Evolutionary conservation across 2,797 vertebrate genomes (phyloP), one percentile per base, ranked within the genome.

Genomic region (Chaetodon trifasciatus): DNA sequence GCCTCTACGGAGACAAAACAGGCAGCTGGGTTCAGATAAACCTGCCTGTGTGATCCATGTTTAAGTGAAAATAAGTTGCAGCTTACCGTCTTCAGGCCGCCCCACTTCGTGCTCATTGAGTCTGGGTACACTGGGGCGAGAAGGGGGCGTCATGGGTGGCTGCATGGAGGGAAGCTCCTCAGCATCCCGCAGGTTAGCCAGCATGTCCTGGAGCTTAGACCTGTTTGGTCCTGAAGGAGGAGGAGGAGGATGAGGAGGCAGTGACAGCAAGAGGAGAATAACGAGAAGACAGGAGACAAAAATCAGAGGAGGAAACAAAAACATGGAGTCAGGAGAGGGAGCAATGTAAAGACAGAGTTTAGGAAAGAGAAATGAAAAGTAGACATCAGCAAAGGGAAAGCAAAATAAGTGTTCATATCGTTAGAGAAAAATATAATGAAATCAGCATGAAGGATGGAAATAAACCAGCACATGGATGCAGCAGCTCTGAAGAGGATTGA

Each of bases 171-270:
- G 95, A 46, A 97, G 93, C 50, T 99, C 98, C 93, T 99, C 98
- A 3, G 96, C 96, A 50, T 99, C 98, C 86, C 97, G 96, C 90
- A 99, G 96, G 91, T 97, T 99, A 60, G 98, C 97, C 94, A 99
- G 91, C 98, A 99, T 99, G 91, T 99, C 98, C 96, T 99, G 98
- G 21, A 99, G 96, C 89, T 98, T 98, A 66, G 98, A 99, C 80
- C 98, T 95, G 95, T 99, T 99, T 50, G 98, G 98, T 86, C 98
- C 98, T 99, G 92, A 12, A 37, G 7, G 46, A 71, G 19, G 50
- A 47, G 7, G 40, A n/a, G 50, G 39, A 10, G 42, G 42, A 44
- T 9, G 42, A 44, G 42, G 42, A 44, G 28, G 28, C 2, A 32
- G 13, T 8, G 17, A 47, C 12, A 61, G 6, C 2, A 23, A 19